Evolutionary conservation across 2,888 invertebrate genomes (phyloP), one percentile per base, ranked within the genome.

Genomic region (Drosophila paranaensis): DNA sequence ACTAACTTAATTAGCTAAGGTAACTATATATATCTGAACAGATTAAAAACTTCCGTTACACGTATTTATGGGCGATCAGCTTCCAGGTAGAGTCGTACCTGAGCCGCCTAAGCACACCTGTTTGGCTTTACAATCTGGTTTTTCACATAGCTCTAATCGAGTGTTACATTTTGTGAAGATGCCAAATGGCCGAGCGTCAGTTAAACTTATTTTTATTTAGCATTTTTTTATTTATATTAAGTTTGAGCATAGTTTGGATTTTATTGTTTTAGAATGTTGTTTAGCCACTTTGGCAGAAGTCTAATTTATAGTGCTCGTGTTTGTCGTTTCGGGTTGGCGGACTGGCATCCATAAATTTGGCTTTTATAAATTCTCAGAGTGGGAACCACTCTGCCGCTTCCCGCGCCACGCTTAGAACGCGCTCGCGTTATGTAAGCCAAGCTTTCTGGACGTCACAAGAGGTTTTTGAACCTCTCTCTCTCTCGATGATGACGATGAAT

Each of bases 201-300:
- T 65, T 71, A 57, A 64, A 53, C 3, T n/a, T 27, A 61, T 57
- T 42, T 53, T 45, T 51, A 13, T 40, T 55, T 53, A 6, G 27
- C 27, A 54, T 35, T 57, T 48, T 30, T 30, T 10, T 39, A 60
- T 54, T 71, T 71, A 74, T 53, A 16, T n/a, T 60, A 30, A 6
- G 33, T 60, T 57, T 67, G 35, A 46, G 54, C 57, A 57, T 74
- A 81, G 88, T 68, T 79, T 61, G 60, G 40, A 54, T 76, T 89
- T 87, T 89, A 90, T 87, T 70, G 88, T 64, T 79, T 90, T 90
- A 90, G 87, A 87, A 81, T 87, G 87, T 87, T 87, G 87, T 71
- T 78, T 73, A 69, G 80, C 90, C 77, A 88, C 79, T 87, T 89
- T 89, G 74, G 53, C 74, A 35, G 40, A 65, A 70, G 50, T 60